Evolutionary conservation across 2,113 vertebrate genomes (phyloP).

Genomic region (Tautogolabrus adspersus): DNA sequence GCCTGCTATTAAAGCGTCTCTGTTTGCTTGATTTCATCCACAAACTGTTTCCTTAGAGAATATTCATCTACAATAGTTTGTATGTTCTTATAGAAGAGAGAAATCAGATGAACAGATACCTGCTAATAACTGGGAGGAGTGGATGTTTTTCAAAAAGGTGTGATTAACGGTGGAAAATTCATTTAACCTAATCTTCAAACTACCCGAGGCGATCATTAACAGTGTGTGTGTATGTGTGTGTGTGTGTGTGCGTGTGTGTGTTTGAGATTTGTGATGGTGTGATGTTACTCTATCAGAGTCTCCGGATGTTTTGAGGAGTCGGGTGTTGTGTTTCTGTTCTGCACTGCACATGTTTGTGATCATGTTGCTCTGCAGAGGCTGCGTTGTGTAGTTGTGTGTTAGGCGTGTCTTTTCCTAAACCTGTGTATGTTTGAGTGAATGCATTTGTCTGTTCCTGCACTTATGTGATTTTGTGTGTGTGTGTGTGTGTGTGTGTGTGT

Average conservation of each 20-base stretch:
- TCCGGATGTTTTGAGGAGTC: slow-evolving; percentile 12
- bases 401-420: not conserved
- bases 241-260: not conserved
- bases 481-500: slow-evolving; percentile 5
- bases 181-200: slow-evolving; percentile 52
- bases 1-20: too few relatives aligned
- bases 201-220: slow-evolving; percentile 4
- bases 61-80: not conserved
- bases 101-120: slow-evolving; percentile 39
- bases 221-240: not conserved
- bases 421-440: slow-evolving; percentile 1
- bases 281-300: slow-evolving; percentile 24
- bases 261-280: slow-evolving; percentile 8
- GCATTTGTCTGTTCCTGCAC: slow-evolving; percentile 10
- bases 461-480: too few relatives aligned
- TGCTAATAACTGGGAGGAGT: slow-evolving; percentile 41
- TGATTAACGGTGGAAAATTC: slow-evolving; percentile 55
- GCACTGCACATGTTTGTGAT: slow-evolving; percentile 2
- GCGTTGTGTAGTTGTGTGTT: slow-evolving; percentile 7
- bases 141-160: slow-evolving; percentile 53
- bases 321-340: not conserved
- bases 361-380: not conserved
- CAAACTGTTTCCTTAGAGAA: slow-evolving; percentile 23
- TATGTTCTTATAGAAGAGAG: not conserved
- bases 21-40: not conserved